A percentile compares a stretch with the other conserved stretches of the same genome.
Evolutionary conservation across 2,113 vertebrate genomes (phyloP).

Genomic region (Mellivora capensis): DNA sequence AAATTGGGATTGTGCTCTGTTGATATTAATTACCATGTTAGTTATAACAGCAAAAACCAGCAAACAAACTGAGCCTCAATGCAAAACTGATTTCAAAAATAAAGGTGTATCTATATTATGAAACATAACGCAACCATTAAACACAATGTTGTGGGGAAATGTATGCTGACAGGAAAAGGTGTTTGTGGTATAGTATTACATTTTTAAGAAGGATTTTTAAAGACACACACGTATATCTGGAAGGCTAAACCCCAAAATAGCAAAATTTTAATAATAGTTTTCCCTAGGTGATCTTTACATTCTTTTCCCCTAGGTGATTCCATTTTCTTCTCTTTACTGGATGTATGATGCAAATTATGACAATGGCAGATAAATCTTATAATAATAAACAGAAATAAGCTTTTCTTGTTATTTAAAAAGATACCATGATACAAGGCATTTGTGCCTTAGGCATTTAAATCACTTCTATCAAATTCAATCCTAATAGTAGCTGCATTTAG

Average conservation of each 20-base stretch:
- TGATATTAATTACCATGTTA: neutral
- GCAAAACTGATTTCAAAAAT: constrained; percentile 14
- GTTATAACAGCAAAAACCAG: constrained; percentile 15
- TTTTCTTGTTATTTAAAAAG: neutral
- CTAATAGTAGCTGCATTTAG: neutral
- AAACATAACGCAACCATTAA: neutral
- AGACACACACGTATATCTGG: neutral
- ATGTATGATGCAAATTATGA: neutral
- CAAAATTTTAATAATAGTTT: constrained; percentile 18
- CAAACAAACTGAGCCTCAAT: neutral
- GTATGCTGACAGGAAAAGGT: neutral
- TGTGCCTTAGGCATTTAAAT: neutral
- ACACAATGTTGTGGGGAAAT: neutral
- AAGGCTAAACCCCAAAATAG: neutral
- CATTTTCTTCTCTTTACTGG: constrained; percentile 1
- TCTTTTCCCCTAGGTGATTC: neutral
- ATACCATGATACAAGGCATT: neutral
- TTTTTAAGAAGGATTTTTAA: neutral
- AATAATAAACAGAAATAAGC: neutral
- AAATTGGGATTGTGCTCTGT: neutral
- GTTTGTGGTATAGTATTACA: neutral
- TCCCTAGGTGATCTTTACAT: neutral
- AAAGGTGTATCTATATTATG: neutral
- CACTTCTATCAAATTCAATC: neutral
- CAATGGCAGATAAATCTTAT: neutral